phyloP scores from a whole-genome alignment of 2,113 vertebrate species.

The Aegithalos caudatus region DNA sequence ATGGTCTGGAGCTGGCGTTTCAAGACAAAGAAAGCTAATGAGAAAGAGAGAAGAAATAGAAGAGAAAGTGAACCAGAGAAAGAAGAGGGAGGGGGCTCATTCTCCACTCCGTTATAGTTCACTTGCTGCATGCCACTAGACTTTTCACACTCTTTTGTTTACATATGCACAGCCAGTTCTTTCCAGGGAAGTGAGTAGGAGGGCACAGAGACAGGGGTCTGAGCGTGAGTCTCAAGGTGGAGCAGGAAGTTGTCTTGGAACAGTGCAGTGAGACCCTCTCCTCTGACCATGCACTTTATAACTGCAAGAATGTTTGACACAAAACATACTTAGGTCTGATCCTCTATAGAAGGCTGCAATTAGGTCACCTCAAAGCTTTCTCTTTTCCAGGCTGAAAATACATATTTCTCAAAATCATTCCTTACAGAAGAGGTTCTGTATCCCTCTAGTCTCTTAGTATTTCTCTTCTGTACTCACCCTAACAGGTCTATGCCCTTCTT shows the following conservation, averaged over 20 bases:
- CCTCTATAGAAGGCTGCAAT: not conserved
- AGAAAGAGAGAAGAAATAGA: not conserved
- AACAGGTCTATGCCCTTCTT: not conserved
- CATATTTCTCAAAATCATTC: not conserved
- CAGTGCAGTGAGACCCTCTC: accelerated
- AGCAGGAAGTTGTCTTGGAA: not conserved
- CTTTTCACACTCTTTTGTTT: not conserved
- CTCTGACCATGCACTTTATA: not conserved
- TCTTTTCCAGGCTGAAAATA: not conserved
- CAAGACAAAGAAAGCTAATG: not conserved
- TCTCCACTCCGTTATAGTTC: not conserved
- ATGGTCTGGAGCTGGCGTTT: not conserved
- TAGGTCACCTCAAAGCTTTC: not conserved
- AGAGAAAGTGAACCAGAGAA: not conserved
- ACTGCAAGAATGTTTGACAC: not conserved
- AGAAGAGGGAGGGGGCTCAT: not conserved
- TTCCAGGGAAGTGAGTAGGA: not conserved
- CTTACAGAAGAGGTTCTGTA: not conserved
- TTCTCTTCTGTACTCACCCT: not conserved
- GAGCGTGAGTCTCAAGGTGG: accelerated
- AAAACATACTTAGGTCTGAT: not conserved
- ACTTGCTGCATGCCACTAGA: not conserved
- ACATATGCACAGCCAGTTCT: not conserved
- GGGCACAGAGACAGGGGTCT: not conserved
- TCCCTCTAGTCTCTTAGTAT: not conserved